Evolutionary conservation across 1,140 invertebrate genomes (phyloP).

Genomic region (Radopholus similis): DNA sequence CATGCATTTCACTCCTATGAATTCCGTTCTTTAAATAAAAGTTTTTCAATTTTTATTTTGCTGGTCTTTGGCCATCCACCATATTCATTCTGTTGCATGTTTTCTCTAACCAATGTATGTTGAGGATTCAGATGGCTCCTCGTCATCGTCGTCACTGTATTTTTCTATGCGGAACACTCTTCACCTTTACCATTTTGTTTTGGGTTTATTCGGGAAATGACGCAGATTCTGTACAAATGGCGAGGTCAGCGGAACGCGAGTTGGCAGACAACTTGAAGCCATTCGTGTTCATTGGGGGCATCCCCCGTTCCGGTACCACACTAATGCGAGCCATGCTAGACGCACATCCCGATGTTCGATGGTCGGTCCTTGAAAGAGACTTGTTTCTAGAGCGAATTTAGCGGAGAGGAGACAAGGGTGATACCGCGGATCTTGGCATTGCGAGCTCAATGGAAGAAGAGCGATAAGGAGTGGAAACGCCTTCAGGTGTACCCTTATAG

Average conservation of each 20-base stretch:
- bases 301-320: slow-evolving; percentile 42
- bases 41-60: not conserved
- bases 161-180: not conserved
- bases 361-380: slow-evolving; percentile 60
- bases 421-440: slow-evolving; percentile 88
- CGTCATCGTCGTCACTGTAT: not conserved
- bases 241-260: not conserved
- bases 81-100: not conserved
- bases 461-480: slow-evolving; percentile 74
- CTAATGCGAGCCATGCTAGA: slow-evolving; percentile 91
- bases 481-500: slow-evolving; percentile 9
- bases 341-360: slow-evolving; percentile 93
- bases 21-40: not conserved
- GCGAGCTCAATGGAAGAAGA: slow-evolving; percentile 84
- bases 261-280: not conserved
- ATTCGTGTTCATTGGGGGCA: slow-evolving; percentile 39
- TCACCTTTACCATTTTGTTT: not conserved
- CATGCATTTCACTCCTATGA: not conserved
- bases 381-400: slow-evolving; percentile 26
- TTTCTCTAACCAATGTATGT: not conserved
- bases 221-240: not conserved
- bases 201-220: not conserved
- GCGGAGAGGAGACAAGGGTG: slow-evolving; percentile 73
- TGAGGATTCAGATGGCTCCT: not conserved
- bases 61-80: not conserved